Evolutionary conservation across 1,140 invertebrate genomes (phyloP), one percentile per base, ranked within the genome.

Genomic region (Philotrypesis tridentata): DNA sequence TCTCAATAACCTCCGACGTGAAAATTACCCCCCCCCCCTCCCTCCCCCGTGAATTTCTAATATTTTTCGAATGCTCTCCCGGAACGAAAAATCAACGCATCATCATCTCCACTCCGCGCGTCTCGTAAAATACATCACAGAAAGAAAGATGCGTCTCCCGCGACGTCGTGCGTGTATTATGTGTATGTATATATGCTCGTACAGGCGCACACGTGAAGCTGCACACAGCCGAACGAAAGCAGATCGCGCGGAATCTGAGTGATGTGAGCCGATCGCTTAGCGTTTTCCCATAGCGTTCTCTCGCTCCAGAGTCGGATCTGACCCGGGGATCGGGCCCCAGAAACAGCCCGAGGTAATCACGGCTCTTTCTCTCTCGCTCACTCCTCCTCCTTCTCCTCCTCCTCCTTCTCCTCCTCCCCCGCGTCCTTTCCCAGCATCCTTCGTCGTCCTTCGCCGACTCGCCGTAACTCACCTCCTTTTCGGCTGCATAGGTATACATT

Each of bases 181-280:
- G n/a, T n/a, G n/a, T n/a, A n/a, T n/a, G n/a, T n/a, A n/a, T n/a
- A n/a, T n/a, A n/a, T n/a, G n/a, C n/a, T n/a, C n/a, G n/a, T n/a
- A n/a, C n/a, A n/a, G n/a, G n/a, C n/a, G n/a, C 12, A 7, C 48
- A 55, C n/a, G 17, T 25, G 27, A 21, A 76, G 73, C 43, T 72
- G 77, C 82, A 72, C 79, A 12, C 9, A 29, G 11, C 40, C 61
- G 43, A 82, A 87, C 83, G 83, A 90, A 88, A 90, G 86, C 87
- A 89, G 89, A 89, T 89, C 88, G 80, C 73, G 29, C 86, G 86
- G 87, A 89, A 88, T 90, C 87, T 89, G 89, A 90, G 88, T 90
- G 91, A 91, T 92, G 91, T 91, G 91, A 92, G 91, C 90, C 90
- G 88, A 92, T 91, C 91, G 89, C 91, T 91, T 91, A 91, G 86